Percentiles rank a stretch among this genome's conserved stretches.
Evolutionary conservation across 2,113 vertebrate species (phyloP).

Genomic region (Campylorhamphus procurvoides): DNA sequence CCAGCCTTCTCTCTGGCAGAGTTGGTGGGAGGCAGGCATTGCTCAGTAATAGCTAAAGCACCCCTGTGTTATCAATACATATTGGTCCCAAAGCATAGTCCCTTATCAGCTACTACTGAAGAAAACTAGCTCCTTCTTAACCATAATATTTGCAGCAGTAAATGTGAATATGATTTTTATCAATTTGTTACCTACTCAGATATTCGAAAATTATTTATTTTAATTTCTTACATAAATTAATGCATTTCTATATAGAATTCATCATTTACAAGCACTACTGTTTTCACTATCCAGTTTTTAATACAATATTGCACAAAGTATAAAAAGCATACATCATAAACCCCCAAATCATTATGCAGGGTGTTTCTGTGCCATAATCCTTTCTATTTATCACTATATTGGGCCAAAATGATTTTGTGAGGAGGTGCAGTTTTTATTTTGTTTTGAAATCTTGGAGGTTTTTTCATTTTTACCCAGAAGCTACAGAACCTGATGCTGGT

Average conservation of each 20-base stretch:
- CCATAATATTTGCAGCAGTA: neutral
- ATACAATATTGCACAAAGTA: rapidly evolving
- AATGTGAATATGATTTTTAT: neutral
- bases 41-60: neutral
- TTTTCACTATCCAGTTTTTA: neutral
- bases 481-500: neutral
- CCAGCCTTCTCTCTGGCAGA: neutral
- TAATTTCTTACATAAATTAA: neutral
- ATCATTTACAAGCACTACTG: neutral
- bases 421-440: neutral
- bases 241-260: neutral
- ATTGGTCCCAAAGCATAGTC: neutral
- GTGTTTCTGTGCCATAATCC: neutral
- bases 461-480: neutral
- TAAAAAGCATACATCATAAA: neutral
- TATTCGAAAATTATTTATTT: neutral
- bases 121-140: neutral
- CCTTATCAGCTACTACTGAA: neutral
- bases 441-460: neutral
- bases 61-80: neutral
- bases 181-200: neutral
- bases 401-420: neutral
- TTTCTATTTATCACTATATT: neutral
- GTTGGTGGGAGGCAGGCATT: neutral
- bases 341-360: neutral